Conservation (phyloP, 1,140 invertebrate genomes). For the Agrilus planipennis region DNA sequence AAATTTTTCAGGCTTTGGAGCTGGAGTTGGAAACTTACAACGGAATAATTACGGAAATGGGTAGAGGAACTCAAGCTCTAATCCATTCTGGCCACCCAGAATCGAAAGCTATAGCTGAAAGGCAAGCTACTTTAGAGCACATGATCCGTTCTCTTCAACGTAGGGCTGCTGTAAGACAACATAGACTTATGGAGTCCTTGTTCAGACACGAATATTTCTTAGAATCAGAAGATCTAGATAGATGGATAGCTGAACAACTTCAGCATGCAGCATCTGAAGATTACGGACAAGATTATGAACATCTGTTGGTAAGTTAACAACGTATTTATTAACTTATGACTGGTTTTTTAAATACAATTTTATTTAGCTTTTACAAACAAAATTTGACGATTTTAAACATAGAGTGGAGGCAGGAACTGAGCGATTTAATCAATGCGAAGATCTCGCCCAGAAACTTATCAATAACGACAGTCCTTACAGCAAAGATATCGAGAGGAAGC, state of each 20-base stretch:
- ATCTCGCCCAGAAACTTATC: conserved; percentile 80
- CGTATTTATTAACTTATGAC: background rate
- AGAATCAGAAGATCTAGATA: conserved; percentile 82
- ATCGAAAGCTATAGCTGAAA: conserved; percentile 62
- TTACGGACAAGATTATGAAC: conserved; percentile 95
- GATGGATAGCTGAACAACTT: conserved; percentile 91
- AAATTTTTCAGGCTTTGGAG: conserved; percentile 50
- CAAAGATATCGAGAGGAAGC: conserved; percentile 73
- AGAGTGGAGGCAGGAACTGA: conserved; percentile 84
- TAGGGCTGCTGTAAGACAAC: conserved; percentile 64
- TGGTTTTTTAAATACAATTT: conserved; percentile 4
- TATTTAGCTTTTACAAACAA: conserved; percentile 66
- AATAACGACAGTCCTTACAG: conserved; percentile 81
- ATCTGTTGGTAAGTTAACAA: conserved; percentile 58
- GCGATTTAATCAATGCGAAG: conserved; percentile 85
- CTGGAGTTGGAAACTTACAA: conserved; percentile 88
- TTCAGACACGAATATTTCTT: conserved; percentile 87
- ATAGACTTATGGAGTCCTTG: conserved; percentile 80
- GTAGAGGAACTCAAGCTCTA: conserved; percentile 70
- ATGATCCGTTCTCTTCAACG: conserved; percentile 72
- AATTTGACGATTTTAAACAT: conserved; percentile 94
- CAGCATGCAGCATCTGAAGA: conserved; percentile 85
- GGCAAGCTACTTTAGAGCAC: conserved; percentile 65
- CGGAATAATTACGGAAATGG: conserved; percentile 86
- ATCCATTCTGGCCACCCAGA: conserved; percentile 66